Conservation (phyloP, 2,113 vertebrate species). For the Gulo gulo region DNA sequence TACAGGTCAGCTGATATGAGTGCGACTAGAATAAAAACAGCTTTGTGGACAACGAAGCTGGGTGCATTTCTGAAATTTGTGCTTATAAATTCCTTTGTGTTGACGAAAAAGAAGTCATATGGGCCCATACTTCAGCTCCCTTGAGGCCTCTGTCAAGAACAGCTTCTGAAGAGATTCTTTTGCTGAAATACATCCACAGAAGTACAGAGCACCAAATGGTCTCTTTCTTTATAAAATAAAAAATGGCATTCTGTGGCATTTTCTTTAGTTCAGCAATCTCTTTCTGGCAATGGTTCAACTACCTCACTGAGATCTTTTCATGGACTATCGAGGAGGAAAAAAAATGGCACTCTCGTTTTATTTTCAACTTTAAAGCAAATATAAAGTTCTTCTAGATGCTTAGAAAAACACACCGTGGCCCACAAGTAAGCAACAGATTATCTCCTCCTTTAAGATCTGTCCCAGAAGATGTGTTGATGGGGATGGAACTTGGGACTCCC, state of each 20-base stretch:
- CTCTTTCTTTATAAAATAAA: conserved; percentile 46
- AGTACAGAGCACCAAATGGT: neutral
- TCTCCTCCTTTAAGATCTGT: neutral
- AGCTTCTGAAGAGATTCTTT: neutral
- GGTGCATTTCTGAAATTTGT: conserved; percentile 10
- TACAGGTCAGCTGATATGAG: neutral
- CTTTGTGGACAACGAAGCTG: neutral
- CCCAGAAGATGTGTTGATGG: neutral
- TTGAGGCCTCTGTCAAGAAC: neutral
- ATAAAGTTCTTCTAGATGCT: neutral
- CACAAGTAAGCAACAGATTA: neutral
- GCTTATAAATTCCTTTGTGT: neutral
- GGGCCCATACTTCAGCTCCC: neutral
- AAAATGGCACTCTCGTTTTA: neutral
- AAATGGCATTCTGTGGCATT: neutral
- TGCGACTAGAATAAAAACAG: neutral
- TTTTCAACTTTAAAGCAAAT: conserved; percentile 41
- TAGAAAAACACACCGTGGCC: neutral
- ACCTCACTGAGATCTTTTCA: neutral
- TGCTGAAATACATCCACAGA: conserved; percentile 22
- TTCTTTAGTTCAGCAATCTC: conserved; percentile 26
- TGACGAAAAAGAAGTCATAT: conserved; percentile 3
- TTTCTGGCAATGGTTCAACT: neutral
- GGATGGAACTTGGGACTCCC: neutral
- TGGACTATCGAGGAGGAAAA: neutral